Evolutionary conservation across 92 coral and sea anemone species (phyloP).

Genomic region (Porites divaricata): DNA sequence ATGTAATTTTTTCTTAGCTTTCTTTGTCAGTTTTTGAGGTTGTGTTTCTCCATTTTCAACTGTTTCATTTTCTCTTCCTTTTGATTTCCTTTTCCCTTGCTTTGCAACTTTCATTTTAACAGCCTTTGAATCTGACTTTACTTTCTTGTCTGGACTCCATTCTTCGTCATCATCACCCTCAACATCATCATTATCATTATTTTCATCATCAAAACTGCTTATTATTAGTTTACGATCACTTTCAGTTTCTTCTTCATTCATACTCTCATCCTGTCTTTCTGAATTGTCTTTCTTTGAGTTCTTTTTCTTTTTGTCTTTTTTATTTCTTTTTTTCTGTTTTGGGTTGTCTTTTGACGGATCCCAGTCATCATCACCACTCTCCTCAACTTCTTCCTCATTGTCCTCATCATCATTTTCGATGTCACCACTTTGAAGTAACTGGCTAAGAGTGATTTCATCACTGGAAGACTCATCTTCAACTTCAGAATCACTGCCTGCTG

Average conservation of each 20-base stretch:
- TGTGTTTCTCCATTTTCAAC: constrained; percentile 13
- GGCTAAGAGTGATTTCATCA: constrained; percentile 66
- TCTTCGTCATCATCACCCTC: constrained; percentile 20
- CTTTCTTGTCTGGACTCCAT: constrained; percentile 39
- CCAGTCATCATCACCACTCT: constrained; percentile 91
- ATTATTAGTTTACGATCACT: background rate
- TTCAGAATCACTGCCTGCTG: constrained; percentile 63
- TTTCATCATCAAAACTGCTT: background rate
- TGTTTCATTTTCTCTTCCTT: constrained; percentile 34
- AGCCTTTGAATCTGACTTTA: constrained; percentile 29
- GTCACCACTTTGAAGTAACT: constrained; percentile 61
- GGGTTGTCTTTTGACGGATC: constrained; percentile 89
- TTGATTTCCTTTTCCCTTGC: constrained; percentile 25
- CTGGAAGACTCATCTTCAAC: constrained; percentile 63
- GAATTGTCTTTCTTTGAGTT: constrained; percentile 47
- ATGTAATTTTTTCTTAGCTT: constrained; percentile 25
- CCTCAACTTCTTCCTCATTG: constrained; percentile 69
- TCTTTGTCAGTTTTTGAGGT: constrained; percentile 41
- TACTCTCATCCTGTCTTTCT: background rate
- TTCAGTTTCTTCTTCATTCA: background rate
- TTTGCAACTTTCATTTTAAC: constrained; percentile 15
- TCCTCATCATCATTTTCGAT: constrained; percentile 59
- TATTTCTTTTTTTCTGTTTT: constrained; percentile 56
- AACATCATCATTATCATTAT: constrained; percentile 9
- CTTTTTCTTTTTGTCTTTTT: constrained; percentile 43